These are phyloP conservation scores for Chondrosia reniformis DNA, from an alignment of 37 sponge, comb jelly and placozoan species.

Conservation along the genomic window DNA sequence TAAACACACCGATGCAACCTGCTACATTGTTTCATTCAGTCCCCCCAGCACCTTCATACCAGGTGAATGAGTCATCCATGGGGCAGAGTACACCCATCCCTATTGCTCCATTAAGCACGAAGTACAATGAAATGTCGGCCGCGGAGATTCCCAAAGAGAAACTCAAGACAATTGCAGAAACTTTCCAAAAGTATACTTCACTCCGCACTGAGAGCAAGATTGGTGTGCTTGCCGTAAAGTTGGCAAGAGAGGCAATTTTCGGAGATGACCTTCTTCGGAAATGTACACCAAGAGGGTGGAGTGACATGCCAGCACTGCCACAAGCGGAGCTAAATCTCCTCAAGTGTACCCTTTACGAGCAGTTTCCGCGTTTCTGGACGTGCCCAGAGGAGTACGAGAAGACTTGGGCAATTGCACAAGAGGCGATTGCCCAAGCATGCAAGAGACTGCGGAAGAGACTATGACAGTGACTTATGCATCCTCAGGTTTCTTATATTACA, in stretches of 20 bases:
- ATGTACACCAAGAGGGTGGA: slow-evolving; percentile 22
- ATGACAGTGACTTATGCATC: not conserved
- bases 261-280: slow-evolving; percentile 1
- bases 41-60: not conserved
- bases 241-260: slow-evolving; percentile 30
- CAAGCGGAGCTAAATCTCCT: slow-evolving; percentile 5
- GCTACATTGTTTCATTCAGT: not conserved
- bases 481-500: not conserved
- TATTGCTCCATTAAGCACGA: not conserved
- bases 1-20: not conserved
- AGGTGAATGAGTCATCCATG: not conserved
- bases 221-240: slow-evolving; percentile 3
- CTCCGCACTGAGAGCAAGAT: not conserved
- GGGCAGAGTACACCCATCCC: slow-evolving; percentile 1
- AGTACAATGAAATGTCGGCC: not conserved
- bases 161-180: not conserved
- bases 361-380: slow-evolving; percentile 7
- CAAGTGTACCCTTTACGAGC: not conserved
- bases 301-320: slow-evolving; percentile 19
- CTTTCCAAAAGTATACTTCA: not conserved
- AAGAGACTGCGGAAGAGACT: slow-evolving; percentile 18
- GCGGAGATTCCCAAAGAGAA: not conserved
- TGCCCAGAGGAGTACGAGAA: slow-evolving; percentile 1
- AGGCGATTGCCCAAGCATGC: slow-evolving; percentile 21
- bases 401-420: not conserved